phyloP scores from a whole-genome alignment of 1,140 invertebrate species.

The Phthorimaea operculella region DNA sequence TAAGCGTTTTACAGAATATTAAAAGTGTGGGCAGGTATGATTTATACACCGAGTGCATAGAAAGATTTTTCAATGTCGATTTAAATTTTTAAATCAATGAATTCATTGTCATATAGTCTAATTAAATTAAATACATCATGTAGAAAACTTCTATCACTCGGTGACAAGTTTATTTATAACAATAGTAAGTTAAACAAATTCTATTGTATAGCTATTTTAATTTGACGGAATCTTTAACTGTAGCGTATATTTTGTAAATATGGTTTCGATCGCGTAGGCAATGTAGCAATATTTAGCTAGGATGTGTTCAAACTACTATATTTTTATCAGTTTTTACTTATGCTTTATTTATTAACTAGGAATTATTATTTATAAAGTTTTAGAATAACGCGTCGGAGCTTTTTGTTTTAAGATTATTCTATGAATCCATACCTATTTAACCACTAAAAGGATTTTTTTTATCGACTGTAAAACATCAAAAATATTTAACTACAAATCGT shows the following conservation, averaged over 20 bases:
- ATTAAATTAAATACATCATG: background rate
- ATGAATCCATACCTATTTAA: too few relatives aligned
- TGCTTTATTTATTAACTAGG: conserved; percentile 38
- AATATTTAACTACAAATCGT: too few relatives aligned
- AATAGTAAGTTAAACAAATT: background rate
- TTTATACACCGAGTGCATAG: background rate
- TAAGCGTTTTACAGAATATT: conserved; percentile 41
- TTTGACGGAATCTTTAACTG: conserved; percentile 45
- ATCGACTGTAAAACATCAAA: too few relatives aligned
- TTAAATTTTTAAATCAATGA: too few relatives aligned
- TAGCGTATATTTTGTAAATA: conserved; percentile 59
- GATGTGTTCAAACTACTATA: conserved; percentile 55
- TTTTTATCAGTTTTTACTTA: conserved; percentile 43
- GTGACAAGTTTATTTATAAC: background rate
- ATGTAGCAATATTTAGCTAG: conserved; percentile 60
- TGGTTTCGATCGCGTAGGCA: conserved; percentile 49
- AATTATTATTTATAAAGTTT: conserved; percentile 35
- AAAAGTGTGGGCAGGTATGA: background rate
- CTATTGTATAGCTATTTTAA: conserved; percentile 53
- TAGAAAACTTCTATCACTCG: background rate
- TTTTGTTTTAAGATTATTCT: background rate
- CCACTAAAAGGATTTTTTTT: too few relatives aligned
- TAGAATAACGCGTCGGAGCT: background rate
- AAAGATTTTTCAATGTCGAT: too few relatives aligned
- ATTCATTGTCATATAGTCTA: background rate